Evolutionary conservation across 2,888 invertebrate genomes (phyloP).

Genomic region (Tenthredo mesomela): DNA sequence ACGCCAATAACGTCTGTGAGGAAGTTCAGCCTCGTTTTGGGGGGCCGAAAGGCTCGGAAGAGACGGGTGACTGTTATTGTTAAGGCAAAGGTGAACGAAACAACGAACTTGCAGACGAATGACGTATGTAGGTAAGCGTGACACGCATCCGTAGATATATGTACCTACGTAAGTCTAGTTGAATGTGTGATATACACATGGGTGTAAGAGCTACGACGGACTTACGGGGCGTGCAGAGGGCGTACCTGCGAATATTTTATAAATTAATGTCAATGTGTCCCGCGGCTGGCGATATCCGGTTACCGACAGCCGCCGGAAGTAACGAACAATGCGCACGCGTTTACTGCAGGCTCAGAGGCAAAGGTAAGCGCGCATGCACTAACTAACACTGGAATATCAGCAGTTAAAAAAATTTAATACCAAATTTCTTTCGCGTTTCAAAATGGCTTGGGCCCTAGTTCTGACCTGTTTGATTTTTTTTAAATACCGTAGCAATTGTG

Average conservation of each 20-base stretch:
- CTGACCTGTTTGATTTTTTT: constrained; percentile 59
- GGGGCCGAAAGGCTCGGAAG: constrained; percentile 5
- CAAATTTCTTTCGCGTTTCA: constrained; percentile 70
- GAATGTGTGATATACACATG: not conserved
- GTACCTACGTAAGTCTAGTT: not conserved
- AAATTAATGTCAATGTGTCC: constrained; percentile 77
- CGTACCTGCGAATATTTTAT: constrained; percentile 75
- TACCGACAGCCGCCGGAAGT: constrained; percentile 73
- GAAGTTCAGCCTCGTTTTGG: constrained; percentile 9
- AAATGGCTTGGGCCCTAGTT: constrained; percentile 59
- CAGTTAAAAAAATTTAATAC: constrained; percentile 58
- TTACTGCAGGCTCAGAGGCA: constrained; percentile 57
- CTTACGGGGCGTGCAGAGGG: constrained; percentile 59
- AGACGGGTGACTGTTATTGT: constrained; percentile 15
- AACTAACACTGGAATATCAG: not conserved
- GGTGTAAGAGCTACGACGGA: constrained; percentile 23
- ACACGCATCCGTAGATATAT: not conserved
- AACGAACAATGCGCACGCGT: constrained; percentile 68
- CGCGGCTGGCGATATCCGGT: constrained; percentile 74
- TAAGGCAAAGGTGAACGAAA: not conserved
- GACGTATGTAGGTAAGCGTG: constrained; percentile 34
- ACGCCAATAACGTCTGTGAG: not conserved
- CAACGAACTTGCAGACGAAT: constrained; percentile 1
- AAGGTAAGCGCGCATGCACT: constrained; percentile 55
- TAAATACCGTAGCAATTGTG: constrained; percentile 64